These are phyloP conservation scores for Lucilia cuprina DNA, from an alignment of 1,140 invertebrate species.

Conservation along the genomic window DNA sequence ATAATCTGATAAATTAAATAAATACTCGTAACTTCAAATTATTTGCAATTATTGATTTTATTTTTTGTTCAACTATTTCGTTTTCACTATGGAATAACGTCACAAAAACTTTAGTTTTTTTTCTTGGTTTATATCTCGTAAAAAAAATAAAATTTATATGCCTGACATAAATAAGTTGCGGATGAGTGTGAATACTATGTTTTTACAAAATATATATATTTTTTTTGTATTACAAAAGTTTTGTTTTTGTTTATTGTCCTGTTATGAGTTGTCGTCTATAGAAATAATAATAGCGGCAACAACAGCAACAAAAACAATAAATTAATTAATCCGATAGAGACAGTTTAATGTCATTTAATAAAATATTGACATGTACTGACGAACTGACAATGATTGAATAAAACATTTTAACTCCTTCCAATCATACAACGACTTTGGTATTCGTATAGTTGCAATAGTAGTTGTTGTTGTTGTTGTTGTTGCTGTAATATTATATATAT, in stretches of 20 bases:
- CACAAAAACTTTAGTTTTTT: constrained; percentile 46
- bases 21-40: constrained; percentile 44
- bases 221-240: not conserved
- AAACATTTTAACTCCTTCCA: constrained; percentile 43
- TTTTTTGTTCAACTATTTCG: constrained; percentile 58
- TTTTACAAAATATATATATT: too few relatives aligned
- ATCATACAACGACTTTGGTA: not conserved
- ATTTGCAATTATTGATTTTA: constrained; percentile 54
- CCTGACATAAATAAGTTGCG: not conserved
- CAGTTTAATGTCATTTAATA: constrained; percentile 63
- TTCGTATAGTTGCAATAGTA: not conserved
- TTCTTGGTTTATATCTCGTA: too few relatives aligned
- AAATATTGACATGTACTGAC: constrained; percentile 61
- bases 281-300: not conserved
- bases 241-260: not conserved
- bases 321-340: constrained; percentile 63
- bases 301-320: constrained; percentile 59
- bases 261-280: constrained; percentile 1
- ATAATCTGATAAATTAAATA: too few relatives aligned
- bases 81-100: constrained; percentile 47
- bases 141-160: not conserved
- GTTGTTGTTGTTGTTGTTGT: not conserved
- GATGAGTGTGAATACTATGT: not conserved
- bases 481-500: not conserved
- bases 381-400: constrained; percentile 47